These are phyloP conservation scores for Paedocypris micromegethes DNA, from an alignment of 2,797 vertebrate species.

Conservation along the genomic window DNA sequence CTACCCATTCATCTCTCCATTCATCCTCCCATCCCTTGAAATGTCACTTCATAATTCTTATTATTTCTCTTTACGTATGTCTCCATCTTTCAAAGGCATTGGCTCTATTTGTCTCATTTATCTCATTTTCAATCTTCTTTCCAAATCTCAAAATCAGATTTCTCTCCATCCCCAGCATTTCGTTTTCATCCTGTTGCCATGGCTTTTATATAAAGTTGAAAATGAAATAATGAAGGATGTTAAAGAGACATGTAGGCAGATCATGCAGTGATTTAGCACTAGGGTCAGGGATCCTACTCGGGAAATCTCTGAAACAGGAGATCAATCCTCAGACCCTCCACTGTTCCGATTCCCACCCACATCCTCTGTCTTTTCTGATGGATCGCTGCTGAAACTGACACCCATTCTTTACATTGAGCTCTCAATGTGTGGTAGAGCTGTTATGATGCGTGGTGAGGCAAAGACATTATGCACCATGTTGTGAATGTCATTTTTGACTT, in stretches of 20 bases:
- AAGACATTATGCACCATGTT: background rate
- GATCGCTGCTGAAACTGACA: constrained; percentile 14
- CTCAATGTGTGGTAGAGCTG: background rate
- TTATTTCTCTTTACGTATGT: too few relatives aligned
- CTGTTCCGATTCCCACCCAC: background rate
- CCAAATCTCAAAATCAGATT: too few relatives aligned
- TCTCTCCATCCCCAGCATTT: constrained; percentile 5
- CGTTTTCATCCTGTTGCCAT: constrained; percentile 6
- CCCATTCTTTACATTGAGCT: constrained; percentile 1
- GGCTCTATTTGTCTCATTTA: too few relatives aligned
- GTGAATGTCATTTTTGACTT: too few relatives aligned
- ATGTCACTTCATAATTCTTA: too few relatives aligned
- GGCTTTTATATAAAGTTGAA: constrained; percentile 19
- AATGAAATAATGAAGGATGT: constrained; percentile 6
- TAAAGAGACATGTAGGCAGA: background rate
- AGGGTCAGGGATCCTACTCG: too few relatives aligned
- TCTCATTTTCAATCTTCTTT: too few relatives aligned
- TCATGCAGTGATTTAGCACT: background rate
- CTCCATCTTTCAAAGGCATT: too few relatives aligned
- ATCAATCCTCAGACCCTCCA: constrained; percentile 16
- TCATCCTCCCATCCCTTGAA: too few relatives aligned
- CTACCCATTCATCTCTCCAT: too few relatives aligned
- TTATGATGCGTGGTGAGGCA: background rate
- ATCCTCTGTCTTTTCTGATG: constrained; percentile 6
- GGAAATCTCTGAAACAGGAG: background rate